Conservation (phyloP, 2,113 vertebrate genomes). For the Antechinus stuartii region DNA sequence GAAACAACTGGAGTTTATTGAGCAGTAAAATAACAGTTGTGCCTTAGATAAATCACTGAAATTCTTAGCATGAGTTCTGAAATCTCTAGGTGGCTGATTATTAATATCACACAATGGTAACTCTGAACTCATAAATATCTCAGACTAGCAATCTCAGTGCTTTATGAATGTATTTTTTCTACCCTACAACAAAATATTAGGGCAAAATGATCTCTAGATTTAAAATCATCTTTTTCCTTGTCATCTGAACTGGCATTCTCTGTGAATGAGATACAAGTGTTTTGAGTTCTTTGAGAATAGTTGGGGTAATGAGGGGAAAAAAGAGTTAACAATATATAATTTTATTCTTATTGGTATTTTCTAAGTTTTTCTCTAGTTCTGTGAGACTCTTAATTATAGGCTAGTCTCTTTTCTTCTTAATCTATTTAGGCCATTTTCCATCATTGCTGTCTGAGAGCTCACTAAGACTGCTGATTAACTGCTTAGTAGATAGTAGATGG, state of each 20-base stretch:
- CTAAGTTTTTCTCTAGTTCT: not conserved
- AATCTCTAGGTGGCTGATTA: not conserved
- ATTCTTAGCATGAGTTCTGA: not conserved
- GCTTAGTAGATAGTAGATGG: not conserved
- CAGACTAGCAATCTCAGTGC: not conserved
- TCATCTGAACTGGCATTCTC: not conserved
- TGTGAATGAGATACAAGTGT: not conserved
- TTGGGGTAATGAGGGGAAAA: not conserved
- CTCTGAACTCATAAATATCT: not conserved
- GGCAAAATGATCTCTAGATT: not conserved
- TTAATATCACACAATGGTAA: not conserved
- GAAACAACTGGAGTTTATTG: not conserved
- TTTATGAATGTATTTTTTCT: not conserved
- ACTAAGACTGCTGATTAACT: not conserved
- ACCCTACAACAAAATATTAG: not conserved
- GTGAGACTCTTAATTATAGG: not conserved
- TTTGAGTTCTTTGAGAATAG: not conserved
- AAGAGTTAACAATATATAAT: not conserved
- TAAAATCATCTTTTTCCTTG: not conserved
- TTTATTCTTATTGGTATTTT: not conserved
- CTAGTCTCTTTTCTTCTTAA: not conserved
- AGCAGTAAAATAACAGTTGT: not conserved
- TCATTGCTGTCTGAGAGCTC: not conserved
- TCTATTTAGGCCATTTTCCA: not conserved
- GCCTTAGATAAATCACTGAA: not conserved